Evolutionary conservation across 1,140 invertebrate genomes (phyloP), one percentile per base, ranked within the genome.

Genomic region (Aphidius ervi): DNA sequence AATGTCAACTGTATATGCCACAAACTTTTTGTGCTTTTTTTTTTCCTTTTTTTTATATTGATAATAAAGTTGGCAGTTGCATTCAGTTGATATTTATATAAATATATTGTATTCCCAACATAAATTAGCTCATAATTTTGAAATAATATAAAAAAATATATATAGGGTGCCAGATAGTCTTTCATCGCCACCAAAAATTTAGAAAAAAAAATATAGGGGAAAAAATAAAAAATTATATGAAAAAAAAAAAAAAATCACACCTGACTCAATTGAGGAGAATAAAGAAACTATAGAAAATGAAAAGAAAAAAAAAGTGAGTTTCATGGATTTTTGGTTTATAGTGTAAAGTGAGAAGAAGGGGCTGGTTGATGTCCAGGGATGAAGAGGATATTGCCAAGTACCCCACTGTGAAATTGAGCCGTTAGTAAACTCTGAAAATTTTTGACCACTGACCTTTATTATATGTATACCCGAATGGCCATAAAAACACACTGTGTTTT

Each of bases 341-440:
- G 23, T 31, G 23, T 31, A 31, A 31, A 31, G 23, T 31, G 31
- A 20, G 20, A 49, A 31, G 39, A 20, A 6, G 54, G 8, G 47
- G 56, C 56, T 56, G 55, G 60, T 31, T 40, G 10, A 40, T 52
- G 48, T 43, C 52, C 46, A 31, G 23, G 48, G 46, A 46, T 46
- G 57, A 41, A 41, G 20, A 20, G 37, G 57, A 46, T 9, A 40
- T 9, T 7, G 46, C 47, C 43, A 50, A 46, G 58, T 55, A 59
- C 50, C 62, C 58, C 55, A 58, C 59, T 67, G 70, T 74, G 72
- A 73, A 74, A 72, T 74, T 73, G 72, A 74, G 70, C 71, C 67
- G 71, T 74, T 72, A 71, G 68, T 69, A 65, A 59, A 63, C 67
- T 58, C 66, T 63, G 23, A 31, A 31, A 31, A 31, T 31, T 31